Evolutionary conservation across 2,888 invertebrate species (phyloP).

Genomic region (Linnaemya tessellans): DNA sequence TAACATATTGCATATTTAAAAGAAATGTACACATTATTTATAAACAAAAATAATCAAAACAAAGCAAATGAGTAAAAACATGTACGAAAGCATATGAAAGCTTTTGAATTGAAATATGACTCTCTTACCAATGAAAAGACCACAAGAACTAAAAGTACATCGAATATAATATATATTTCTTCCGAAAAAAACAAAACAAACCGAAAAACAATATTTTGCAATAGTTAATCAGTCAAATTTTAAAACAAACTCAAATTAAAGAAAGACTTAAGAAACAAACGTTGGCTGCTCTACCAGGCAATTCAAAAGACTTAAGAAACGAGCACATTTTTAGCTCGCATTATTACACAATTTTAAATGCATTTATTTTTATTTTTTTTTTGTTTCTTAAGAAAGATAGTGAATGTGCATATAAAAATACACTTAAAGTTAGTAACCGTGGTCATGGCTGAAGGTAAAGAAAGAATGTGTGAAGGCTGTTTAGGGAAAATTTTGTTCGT

Average conservation of each 20-base stretch:
- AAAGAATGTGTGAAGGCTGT: slow-evolving; percentile 82
- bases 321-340: slow-evolving; percentile 34
- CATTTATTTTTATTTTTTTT: not conserved
- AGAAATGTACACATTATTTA: not conserved
- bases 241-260: not conserved
- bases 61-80: slow-evolving; percentile 9
- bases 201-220: not conserved
- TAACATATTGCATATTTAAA: too few relatives aligned
- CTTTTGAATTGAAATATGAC: slow-evolving; percentile 21
- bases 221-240: not conserved
- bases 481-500: slow-evolving; percentile 78
- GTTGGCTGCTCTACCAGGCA: not conserved
- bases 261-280: slow-evolving; percentile 56
- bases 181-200: slow-evolving; percentile 43
- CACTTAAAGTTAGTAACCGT: slow-evolving; percentile 80
- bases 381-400: slow-evolving; percentile 35
- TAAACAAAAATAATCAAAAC: not conserved
- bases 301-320: slow-evolving; percentile 62
- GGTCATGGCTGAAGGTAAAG: slow-evolving; percentile 82
- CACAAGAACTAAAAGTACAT: not conserved
- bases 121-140: not conserved
- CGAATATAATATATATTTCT: not conserved
- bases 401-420: slow-evolving; percentile 52
- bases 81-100: slow-evolving; percentile 53
- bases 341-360: not conserved